Conservation (phyloP, 2,113 vertebrate species). For the Marmota monax region DNA sequence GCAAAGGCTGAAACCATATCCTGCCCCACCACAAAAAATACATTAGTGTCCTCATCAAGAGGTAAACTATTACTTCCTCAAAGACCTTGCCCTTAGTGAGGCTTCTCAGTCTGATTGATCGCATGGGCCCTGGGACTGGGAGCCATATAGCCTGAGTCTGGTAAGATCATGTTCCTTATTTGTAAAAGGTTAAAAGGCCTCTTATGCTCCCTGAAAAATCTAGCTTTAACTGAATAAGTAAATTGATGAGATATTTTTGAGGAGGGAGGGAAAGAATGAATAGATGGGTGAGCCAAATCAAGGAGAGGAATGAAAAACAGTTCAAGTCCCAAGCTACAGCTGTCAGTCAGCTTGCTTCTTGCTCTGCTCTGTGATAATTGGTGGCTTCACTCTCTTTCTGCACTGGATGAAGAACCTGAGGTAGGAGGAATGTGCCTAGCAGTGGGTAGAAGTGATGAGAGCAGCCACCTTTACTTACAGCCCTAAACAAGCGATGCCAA, state of each 20-base stretch:
- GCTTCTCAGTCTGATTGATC: no score
- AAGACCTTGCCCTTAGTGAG: no score
- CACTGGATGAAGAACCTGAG: conserved; percentile 82
- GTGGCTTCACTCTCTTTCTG: conserved; percentile 79
- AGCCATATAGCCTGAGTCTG: background rate
- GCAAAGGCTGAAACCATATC: no score
- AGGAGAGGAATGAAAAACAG: background rate
- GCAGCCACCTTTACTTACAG: conserved; percentile 71
- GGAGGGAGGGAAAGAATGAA: background rate
- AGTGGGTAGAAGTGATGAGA: conserved; percentile 80
- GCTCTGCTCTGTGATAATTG: conserved; percentile 73
- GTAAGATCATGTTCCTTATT: background rate
- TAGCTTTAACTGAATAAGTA: conserved; percentile 3
- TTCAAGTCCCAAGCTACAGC: background rate
- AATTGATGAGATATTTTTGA: background rate
- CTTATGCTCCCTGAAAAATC: conserved; percentile 22
- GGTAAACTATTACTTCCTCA: no score
- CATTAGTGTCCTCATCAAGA: no score
- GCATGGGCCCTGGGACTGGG: no score
- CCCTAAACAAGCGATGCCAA: conserved; percentile 73
- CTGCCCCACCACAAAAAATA: no score
- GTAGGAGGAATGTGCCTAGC: conserved; percentile 70
- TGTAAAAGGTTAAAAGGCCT: background rate
- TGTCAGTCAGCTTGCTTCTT: background rate
- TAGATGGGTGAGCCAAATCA: background rate